A percentile compares a stretch with the other conserved stretches of the same genome.
Evolutionary conservation across 2,888 invertebrate species (phyloP).

Genomic region (Pyrrhia umbra): DNA sequence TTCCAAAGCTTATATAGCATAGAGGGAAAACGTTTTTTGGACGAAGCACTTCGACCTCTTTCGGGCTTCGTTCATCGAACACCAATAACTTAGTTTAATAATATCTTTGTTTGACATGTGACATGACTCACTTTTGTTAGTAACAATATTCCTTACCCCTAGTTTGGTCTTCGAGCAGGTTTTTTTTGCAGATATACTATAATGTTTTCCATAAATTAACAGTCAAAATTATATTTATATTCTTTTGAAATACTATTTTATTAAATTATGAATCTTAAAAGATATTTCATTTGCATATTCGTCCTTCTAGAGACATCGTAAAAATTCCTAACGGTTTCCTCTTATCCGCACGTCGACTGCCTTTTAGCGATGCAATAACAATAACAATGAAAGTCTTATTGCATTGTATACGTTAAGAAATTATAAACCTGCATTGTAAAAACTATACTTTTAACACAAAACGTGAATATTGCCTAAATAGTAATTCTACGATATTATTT

Average conservation of each 20-base stretch:
- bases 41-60: background rate
- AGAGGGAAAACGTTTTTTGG: background rate
- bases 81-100: background rate
- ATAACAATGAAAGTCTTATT: slow-evolving; percentile 15
- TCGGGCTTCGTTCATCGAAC: background rate
- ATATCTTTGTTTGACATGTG: too few species aligned
- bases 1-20: too few species aligned
- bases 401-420: slow-evolving; percentile 8
- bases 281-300: slow-evolving; percentile 51
- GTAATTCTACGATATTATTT: too few species aligned
- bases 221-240: slow-evolving; percentile 3
- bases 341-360: slow-evolving; percentile 5
- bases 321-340: slow-evolving; percentile 56
- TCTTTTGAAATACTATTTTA: slow-evolving; percentile 23
- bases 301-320: slow-evolving; percentile 38
- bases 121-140: too few species aligned
- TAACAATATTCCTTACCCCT: too few species aligned
- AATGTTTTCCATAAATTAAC: background rate
- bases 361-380: slow-evolving; percentile 19
- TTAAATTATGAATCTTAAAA: slow-evolving; percentile 25
- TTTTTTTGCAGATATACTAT: background rate
- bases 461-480: too few species aligned
- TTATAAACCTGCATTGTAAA: background rate
- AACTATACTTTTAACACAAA: too few species aligned
- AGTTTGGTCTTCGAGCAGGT: background rate